Percentiles rank a stretch among this genome's conserved stretches.
Evolutionary conservation across 2,113 vertebrate species (phyloP).

Genomic region (Paradisaea rubra): DNA sequence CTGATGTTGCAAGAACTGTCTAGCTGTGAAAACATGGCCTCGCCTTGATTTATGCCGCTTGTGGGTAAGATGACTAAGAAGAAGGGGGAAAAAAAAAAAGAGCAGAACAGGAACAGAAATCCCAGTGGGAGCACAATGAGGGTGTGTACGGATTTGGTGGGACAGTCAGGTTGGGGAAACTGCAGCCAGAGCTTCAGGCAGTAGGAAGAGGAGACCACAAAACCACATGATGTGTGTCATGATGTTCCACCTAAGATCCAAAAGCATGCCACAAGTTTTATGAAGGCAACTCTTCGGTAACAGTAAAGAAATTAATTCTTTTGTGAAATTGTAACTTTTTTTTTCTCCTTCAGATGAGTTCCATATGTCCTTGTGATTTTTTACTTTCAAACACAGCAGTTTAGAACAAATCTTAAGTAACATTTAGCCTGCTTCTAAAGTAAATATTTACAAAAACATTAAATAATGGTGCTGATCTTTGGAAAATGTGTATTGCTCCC

Average conservation of each 20-base stretch:
- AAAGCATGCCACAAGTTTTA: conserved; percentile 38
- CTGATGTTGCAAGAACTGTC: conserved; percentile 46
- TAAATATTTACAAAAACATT: conserved; percentile 66
- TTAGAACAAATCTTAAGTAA: conserved; percentile 57
- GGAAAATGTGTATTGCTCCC: conserved; percentile 25
- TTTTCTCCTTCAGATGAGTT: conserved; percentile 50
- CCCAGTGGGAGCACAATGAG: neutral
- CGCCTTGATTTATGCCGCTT: conserved; percentile 53
- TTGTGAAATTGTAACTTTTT: conserved; percentile 50
- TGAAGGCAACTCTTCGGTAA: conserved; percentile 19
- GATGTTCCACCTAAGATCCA: conserved; percentile 44
- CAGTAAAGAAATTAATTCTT: conserved; percentile 60
- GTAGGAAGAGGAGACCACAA: conserved; percentile 45
- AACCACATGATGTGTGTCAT: conserved; percentile 22
- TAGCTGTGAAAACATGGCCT: conserved; percentile 55
- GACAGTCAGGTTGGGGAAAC: conserved; percentile 23
- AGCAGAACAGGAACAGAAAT: conserved; percentile 31
- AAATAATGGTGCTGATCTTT: conserved; percentile 52
- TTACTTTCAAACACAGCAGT: conserved; percentile 54
- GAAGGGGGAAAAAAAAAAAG: neutral
- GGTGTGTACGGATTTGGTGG: neutral
- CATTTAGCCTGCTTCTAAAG: conserved; percentile 52
- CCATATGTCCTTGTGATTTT: conserved; percentile 62
- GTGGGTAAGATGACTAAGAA: conserved; percentile 57
- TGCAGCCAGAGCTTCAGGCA: neutral